A percentile compares a stretch with the other conserved stretches of the same genome.
phyloP scores from a whole-genome alignment of 2,888 invertebrate species.

The Epistrophe grossulariae region DNA sequence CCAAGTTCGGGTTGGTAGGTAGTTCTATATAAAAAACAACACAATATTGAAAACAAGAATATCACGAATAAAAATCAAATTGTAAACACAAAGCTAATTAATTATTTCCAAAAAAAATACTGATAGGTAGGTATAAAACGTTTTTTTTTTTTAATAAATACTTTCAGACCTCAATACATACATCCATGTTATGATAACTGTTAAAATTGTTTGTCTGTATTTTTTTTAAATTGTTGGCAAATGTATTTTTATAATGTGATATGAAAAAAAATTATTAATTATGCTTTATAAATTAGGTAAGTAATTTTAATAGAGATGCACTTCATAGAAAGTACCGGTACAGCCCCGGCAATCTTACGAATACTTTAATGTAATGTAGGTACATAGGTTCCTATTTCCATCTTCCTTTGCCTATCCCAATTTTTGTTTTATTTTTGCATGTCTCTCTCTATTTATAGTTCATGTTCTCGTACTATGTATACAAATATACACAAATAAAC shows the following conservation, averaged over 20 bases:
- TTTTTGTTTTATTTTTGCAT: background rate
- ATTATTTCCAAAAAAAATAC: too few species aligned
- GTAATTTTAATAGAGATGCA: background rate
- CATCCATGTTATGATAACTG: too few species aligned
- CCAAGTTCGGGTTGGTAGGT: too few species aligned
- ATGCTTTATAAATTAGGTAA: background rate
- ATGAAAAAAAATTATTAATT: background rate
- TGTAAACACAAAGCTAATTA: too few species aligned
- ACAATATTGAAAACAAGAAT: too few species aligned
- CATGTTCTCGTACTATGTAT: background rate
- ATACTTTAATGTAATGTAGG: background rate
- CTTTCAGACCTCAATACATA: too few species aligned
- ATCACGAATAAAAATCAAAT: too few species aligned
- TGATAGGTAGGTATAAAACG: too few species aligned
- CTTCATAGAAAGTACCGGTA: background rate
- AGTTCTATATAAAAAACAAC: too few species aligned
- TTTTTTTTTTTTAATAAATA: too few species aligned
- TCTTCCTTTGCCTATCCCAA: slow-evolving; percentile 13
- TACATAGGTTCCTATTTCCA: slow-evolving; percentile 7
- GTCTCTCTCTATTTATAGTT: slow-evolving; percentile 23
- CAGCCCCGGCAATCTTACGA: background rate
- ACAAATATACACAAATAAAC: slow-evolving; percentile 16
- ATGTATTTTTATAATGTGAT: background rate
- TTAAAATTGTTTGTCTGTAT: too few species aligned
- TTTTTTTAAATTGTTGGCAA: too few species aligned